These are phyloP conservation scores for Frankliniella intonsa DNA, from an alignment of 2,888 invertebrate species.

Conservation along the genomic window DNA sequence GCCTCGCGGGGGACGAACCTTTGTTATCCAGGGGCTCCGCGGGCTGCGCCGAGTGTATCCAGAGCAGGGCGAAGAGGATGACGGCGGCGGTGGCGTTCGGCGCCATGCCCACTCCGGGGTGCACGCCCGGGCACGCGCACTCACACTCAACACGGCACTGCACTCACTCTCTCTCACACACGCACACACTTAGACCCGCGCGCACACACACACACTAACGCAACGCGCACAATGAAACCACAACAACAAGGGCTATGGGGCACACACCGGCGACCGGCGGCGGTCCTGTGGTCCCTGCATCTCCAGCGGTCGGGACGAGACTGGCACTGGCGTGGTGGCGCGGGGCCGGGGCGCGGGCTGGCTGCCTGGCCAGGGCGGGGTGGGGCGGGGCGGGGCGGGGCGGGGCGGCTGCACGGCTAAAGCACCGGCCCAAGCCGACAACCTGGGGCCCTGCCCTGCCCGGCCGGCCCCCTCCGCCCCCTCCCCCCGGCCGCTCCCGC, in stretches of 20 bases:
- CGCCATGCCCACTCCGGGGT: background rate
- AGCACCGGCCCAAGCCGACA: conserved; percentile 23
- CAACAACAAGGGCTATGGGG: background rate
- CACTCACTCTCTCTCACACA: background rate
- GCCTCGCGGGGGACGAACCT: background rate
- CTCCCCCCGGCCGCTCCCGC: background rate
- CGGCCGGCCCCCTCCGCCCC: background rate
- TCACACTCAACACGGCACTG: background rate
- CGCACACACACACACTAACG: background rate
- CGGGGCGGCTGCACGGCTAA: background rate
- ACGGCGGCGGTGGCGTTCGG: background rate
- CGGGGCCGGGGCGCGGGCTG: background rate
- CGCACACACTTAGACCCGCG: background rate
- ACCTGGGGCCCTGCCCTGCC: background rate
- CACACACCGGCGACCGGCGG: background rate
- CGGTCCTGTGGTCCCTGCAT: conserved; percentile 11
- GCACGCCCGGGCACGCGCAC: background rate
- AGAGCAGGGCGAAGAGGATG: background rate
- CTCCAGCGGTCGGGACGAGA: conserved; percentile 21
- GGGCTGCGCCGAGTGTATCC: conserved; percentile 1
- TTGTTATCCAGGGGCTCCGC: background rate
- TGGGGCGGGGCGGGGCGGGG: background rate
- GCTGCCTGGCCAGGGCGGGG: background rate
- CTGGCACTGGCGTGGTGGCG: background rate
- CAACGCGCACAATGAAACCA: background rate